Evolutionary conservation across 2,797 vertebrate genomes (phyloP).

Genomic region (Semotilus atromaculatus): DNA sequence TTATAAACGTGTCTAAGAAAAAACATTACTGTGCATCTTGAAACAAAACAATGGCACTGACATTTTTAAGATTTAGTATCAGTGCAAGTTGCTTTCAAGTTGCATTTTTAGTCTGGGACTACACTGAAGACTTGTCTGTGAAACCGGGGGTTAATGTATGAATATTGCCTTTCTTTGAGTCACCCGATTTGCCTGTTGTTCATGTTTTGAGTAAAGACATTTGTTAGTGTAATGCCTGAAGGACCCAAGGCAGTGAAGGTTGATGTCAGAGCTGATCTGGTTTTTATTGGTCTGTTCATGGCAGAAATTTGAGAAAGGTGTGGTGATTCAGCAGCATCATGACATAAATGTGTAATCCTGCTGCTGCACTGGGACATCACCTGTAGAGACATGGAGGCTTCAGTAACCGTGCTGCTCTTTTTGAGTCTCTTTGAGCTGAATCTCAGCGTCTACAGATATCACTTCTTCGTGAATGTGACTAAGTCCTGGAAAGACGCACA

Average conservation of each 20-base stretch:
- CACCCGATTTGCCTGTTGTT: not conserved
- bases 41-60: too few relatives aligned
- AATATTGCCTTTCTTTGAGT: not conserved
- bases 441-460: not conserved
- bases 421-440: not conserved
- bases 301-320: conserved; percentile 11
- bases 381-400: not conserved
- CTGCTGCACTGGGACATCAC: not conserved
- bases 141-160: not conserved
- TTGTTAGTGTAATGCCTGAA: not conserved
- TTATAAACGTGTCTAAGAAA: too few relatives aligned
- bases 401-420: not conserved
- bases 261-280: not conserved
- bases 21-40: too few relatives aligned
- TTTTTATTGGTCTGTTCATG: conserved; percentile 7
- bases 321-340: not conserved
- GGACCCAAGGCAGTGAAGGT: not conserved
- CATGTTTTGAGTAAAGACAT: not conserved
- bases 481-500: not conserved
- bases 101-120: too few relatives aligned
- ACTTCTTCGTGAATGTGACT: not conserved
- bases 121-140: not conserved
- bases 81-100: too few relatives aligned
- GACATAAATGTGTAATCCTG: not conserved
- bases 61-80: too few relatives aligned